Evolutionary conservation across 53 echinoderm and acorn worm species (phyloP).

Genomic region (Paracentrotus lividus): DNA sequence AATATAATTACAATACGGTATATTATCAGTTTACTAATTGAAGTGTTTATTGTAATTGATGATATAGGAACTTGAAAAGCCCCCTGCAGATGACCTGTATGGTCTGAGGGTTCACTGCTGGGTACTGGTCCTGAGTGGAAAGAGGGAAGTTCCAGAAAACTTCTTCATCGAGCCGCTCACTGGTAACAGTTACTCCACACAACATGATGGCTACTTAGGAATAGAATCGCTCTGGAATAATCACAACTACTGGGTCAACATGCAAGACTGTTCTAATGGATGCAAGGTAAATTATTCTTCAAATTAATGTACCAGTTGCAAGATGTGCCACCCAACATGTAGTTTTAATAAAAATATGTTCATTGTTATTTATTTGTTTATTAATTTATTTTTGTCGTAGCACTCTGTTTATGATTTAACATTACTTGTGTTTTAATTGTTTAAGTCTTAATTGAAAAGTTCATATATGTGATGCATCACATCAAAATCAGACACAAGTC

Average conservation of each 20-base stretch:
- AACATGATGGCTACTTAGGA: conserved; percentile 89
- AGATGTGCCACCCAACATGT: neutral
- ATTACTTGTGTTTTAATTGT: too few relatives aligned
- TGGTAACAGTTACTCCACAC: conserved; percentile 90
- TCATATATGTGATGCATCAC: too few relatives aligned
- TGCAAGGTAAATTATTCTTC: conserved; percentile 84
- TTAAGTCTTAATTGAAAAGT: too few relatives aligned
- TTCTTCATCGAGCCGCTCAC: conserved; percentile 99
- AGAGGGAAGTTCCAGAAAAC: conserved; percentile 98
- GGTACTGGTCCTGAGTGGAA: conserved; percentile 96
- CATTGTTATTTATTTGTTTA: too few relatives aligned
- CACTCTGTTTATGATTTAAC: too few relatives aligned
- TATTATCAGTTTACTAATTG: neutral
- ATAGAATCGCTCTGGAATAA: conserved; percentile 99
- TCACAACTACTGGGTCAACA: conserved; percentile 98
- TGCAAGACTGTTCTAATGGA: conserved; percentile 99
- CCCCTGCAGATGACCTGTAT: conserved; percentile 89
- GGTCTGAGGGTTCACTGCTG: conserved; percentile 97
- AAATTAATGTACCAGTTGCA: neutral
- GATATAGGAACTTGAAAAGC: conserved; percentile 93
- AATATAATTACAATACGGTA: too few relatives aligned
- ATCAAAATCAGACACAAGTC: too few relatives aligned
- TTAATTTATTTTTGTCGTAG: too few relatives aligned
- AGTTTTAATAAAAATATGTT: too few relatives aligned
- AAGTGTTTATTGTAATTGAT: neutral